Base-by-base conservation (phyloP, 2,888 invertebrate species). In the Mycalesis mineus region DNA sequence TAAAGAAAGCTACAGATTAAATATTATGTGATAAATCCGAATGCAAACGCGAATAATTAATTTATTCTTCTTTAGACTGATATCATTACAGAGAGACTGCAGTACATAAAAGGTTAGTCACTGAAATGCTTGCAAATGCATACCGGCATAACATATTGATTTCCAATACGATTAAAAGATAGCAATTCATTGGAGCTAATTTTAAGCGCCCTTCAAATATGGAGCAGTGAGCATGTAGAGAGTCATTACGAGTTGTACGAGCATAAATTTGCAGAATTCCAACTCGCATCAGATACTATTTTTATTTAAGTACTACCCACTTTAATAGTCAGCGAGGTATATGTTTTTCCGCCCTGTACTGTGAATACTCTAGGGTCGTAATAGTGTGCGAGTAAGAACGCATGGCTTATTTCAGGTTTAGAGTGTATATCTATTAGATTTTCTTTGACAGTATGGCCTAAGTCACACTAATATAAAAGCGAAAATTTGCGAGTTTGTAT, bases 291-390 rank as follows among this genome's bases (percentile, higher is more conserved):
- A 44, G 42, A 49, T 56, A 56, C 22, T 44, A 44, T 58, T 55
- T 47, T 58, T 48, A 49, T 47, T 58, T 51, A 45, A 61, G 61
- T 15, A 48, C 58, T 51, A 33, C 40, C 47, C 51, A 48, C 45
- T 55, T 59, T 42, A 31, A 55, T 39, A 57, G 48, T 49, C 55
- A 58, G 36, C 56, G 58, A 53, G 56, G 53, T 49, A 56, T 55
- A 61, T 56, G 49, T 53, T 60, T 58, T 62, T 58, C 54, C 4
- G 8, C 29, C 37, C 41, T 60, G 40, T 55, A 13, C 15, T 31
- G 29, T 47, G 14, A 44, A 15, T 17, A 17, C 11, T 14, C 7
- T 22, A 36, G 28, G 17, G 31, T 17, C 17, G 0, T 6, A 42
- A 29, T 29, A 29, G 31, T 4, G 5, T n/a, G n/a, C n/a, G n/a